Percentiles rank a stretch among this genome's conserved stretches.
These are phyloP conservation scores for Pedicia rivosa DNA, from an alignment of 2,888 invertebrate species.

Conservation along the genomic window DNA sequence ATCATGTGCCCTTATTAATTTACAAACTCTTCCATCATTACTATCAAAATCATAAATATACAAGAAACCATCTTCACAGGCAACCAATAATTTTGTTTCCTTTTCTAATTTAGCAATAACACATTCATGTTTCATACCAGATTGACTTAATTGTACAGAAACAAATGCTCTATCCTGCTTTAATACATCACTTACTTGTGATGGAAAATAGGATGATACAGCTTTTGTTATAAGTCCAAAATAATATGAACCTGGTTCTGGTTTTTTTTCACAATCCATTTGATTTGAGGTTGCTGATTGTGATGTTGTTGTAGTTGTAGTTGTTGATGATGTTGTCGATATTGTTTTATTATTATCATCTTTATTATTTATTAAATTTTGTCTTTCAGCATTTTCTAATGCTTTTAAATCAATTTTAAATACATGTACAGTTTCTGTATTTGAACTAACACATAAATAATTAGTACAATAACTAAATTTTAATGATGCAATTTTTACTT, in stretches of 20 bases:
- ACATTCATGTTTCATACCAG: conserved; percentile 26
- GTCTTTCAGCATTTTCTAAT: conserved; percentile 23
- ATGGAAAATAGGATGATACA: conserved; percentile 26
- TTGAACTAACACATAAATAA: conserved; percentile 28
- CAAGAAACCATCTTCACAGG: conserved; percentile 29
- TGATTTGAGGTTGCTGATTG: not conserved
- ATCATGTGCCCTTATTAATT: conserved; percentile 26
- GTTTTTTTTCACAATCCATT: too few species aligned
- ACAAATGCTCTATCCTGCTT: conserved; percentile 31
- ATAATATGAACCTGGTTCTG: conserved; percentile 18
- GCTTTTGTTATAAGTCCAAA: conserved; percentile 24
- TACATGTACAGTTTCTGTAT: conserved; percentile 30
- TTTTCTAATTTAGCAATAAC: conserved; percentile 26
- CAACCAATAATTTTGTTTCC: conserved; percentile 24
- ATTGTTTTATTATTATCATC: conserved; percentile 6
- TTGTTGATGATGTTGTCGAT: conserved; percentile 1
- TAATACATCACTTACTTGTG: conserved; percentile 28
- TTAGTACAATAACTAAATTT: conserved; percentile 25
- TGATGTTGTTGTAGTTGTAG: conserved; percentile 1
- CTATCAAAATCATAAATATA: conserved; percentile 28
- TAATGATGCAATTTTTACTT: conserved; percentile 27
- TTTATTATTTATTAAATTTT: conserved; percentile 9
- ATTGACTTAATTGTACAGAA: conserved; percentile 24
- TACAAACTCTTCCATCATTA: conserved; percentile 25
- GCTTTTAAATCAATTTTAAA: conserved; percentile 26